Evolutionary conservation across 2,888 invertebrate species (phyloP).

Genomic region (Pseudolycoriella hygida): DNA sequence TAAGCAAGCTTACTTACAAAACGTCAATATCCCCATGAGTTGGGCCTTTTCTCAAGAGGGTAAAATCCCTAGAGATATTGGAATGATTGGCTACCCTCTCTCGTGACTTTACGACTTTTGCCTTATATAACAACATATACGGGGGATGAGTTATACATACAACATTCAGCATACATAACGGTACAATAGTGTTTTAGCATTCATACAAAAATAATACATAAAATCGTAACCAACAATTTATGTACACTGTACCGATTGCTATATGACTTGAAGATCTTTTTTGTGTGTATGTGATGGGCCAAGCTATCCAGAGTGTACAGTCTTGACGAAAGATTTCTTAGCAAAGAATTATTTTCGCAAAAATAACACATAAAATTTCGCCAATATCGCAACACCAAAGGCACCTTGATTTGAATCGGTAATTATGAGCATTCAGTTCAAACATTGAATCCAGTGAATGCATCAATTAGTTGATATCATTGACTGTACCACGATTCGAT

Average conservation of each 20-base stretch:
- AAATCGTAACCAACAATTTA: neutral
- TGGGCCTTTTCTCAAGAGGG: slow-evolving; percentile 2
- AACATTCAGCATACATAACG: too few relatives aligned
- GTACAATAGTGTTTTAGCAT: too few relatives aligned
- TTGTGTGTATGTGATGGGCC: neutral
- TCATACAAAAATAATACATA: neutral
- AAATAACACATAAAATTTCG: too few relatives aligned
- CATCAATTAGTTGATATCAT: neutral
- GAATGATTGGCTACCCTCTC: slow-evolving; percentile 4
- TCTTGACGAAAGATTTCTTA: neutral
- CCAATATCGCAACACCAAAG: too few relatives aligned
- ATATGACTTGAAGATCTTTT: neutral
- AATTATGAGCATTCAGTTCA: neutral
- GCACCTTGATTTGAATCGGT: too few relatives aligned
- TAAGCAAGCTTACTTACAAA: neutral
- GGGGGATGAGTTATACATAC: too few relatives aligned
- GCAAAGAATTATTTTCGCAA: neutral
- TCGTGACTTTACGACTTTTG: slow-evolving; percentile 4
- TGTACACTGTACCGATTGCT: neutral
- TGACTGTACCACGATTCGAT: neutral
- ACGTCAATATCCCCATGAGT: slow-evolving; percentile 4
- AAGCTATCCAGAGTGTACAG: neutral
- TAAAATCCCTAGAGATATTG: slow-evolving; percentile 2
- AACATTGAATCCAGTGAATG: neutral
- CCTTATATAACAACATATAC: neutral